Base-by-base conservation (phyloP, 2,113 vertebrate genomes). In the Spermophilus dauricus region DNA sequence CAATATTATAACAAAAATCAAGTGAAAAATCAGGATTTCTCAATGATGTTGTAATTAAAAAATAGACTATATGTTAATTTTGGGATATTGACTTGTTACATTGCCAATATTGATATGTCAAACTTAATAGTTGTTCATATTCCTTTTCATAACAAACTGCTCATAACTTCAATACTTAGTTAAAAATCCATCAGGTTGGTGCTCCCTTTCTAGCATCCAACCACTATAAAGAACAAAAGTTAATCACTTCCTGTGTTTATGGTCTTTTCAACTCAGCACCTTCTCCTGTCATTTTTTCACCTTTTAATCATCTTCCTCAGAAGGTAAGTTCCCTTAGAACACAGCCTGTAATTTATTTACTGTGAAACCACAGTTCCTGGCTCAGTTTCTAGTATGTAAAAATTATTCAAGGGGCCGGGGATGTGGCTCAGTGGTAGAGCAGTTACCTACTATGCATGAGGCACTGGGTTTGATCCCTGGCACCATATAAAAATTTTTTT, bases 1-100 rank as follows among this genome's bases (percentile, higher is more conserved):
- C 24, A 58, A 37, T 53, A 90, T 88, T 88, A 65, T 22, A 84
- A 84, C 83, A 86, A 86, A 70, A 88, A 86, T 80, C 28, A 69
- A 56, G 51, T n/a, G 30, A 83, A 94, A 88, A 73, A 20, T 26
- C 53, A 5, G 26, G 2, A 51, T 22, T 61, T 85, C 37, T 92
- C 28, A 75, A 78, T n/a, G 58, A 89, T 39, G 1, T 70, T 61
- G 37, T 80, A 28, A 4, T 87, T 84, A 37, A 77, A 83, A 94
- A 83, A 53, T 37, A 75, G n/a, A 81, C 28, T 78, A 88, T 56
- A 48, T 34, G 12, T 93, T 30, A 76, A 45, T 76, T 91, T 63
- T 26, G 39, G 81, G 26, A 63, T 83, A 87, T 13, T 39, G 26
- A 51, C 13, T 70, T 93, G 34, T 61, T 48, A 45, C 48, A 67